These are phyloP conservation scores for Cebus imitator DNA, from an alignment of 2,113 vertebrate genomes.

Conservation along the genomic window DNA sequence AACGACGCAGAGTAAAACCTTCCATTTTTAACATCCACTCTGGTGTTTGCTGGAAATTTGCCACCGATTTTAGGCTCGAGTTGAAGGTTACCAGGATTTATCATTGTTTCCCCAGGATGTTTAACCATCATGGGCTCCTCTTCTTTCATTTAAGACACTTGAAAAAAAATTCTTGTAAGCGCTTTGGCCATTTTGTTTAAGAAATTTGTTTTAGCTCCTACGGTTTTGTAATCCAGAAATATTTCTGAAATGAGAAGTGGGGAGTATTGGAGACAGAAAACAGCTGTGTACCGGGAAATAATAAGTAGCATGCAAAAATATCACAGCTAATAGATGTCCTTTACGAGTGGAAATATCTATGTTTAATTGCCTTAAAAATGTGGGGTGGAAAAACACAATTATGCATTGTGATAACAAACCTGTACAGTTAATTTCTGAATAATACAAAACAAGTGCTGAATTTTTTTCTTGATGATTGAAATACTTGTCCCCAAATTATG, in stretches of 20 bases:
- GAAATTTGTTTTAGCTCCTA: slow-evolving; percentile 49
- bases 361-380: slow-evolving; percentile 86
- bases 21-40: slow-evolving; percentile 51
- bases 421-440: slow-evolving; percentile 84
- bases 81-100: slow-evolving; percentile 77
- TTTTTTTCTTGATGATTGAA: slow-evolving; percentile 74
- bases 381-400: slow-evolving; percentile 82
- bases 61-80: slow-evolving; percentile 69
- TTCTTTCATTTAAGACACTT: slow-evolving; percentile 67
- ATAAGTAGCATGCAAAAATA: slow-evolving; percentile 81
- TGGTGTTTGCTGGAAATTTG: slow-evolving; percentile 72
- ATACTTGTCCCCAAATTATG: slow-evolving; percentile 79
- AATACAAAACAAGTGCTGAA: slow-evolving; percentile 84
- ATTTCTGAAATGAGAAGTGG: slow-evolving; percentile 40
- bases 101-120: slow-evolving; percentile 68
- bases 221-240: slow-evolving; percentile 55
- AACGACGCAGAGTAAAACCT: slow-evolving; percentile 45
- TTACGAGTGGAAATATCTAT: slow-evolving; percentile 83
- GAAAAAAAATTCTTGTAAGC: slow-evolving; percentile 27
- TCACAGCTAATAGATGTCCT: slow-evolving; percentile 82
- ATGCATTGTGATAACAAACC: slow-evolving; percentile 83
- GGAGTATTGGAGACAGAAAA: slow-evolving; percentile 1
- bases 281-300: slow-evolving; percentile 78
- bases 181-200: slow-evolving; percentile 60
- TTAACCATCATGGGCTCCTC: slow-evolving; percentile 47